phyloP scores from a whole-genome alignment of 2,888 invertebrate species.

The Lasioglossum pauxillum region DNA sequence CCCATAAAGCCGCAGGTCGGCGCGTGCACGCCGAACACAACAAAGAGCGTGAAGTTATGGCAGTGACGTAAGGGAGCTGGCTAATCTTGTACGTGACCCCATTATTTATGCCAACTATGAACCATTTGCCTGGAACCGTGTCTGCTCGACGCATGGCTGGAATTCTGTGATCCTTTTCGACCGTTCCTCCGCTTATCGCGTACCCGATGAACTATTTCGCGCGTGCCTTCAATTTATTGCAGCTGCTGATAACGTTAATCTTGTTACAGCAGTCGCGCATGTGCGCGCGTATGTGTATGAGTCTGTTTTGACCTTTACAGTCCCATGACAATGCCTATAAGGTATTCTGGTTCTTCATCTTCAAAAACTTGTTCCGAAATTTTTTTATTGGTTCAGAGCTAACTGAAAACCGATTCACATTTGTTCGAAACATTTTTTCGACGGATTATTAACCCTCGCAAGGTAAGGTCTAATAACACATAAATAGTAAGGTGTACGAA shows the following conservation, averaged over 20 bases:
- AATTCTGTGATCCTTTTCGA: conserved; percentile 38
- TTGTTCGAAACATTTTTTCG: neutral
- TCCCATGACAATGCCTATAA: neutral
- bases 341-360: neutral
- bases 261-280: neutral
- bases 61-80: conserved; percentile 57
- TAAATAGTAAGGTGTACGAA: too few species aligned
- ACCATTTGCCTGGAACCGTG: conserved; percentile 40
- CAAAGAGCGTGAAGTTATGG: conserved; percentile 43
- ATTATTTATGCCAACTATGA: conserved; percentile 57
- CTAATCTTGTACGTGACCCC: conserved; percentile 66
- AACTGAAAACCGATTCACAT: neutral
- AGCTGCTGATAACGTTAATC: conserved; percentile 5
- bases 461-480: too few species aligned
- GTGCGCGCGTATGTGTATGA: neutral
- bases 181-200: neutral
- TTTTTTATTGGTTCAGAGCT: neutral
- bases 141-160: conserved; percentile 30
- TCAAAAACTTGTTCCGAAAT: neutral
- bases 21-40: conserved; percentile 27
- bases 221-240: conserved; percentile 1
- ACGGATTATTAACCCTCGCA: neutral
- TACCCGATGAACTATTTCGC: conserved; percentile 28
- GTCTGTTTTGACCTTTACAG: neutral
- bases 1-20: neutral